These are phyloP conservation scores for Trichomycterus rosablanca DNA, from an alignment of 2,113 vertebrate species.

Conservation along the genomic window DNA sequence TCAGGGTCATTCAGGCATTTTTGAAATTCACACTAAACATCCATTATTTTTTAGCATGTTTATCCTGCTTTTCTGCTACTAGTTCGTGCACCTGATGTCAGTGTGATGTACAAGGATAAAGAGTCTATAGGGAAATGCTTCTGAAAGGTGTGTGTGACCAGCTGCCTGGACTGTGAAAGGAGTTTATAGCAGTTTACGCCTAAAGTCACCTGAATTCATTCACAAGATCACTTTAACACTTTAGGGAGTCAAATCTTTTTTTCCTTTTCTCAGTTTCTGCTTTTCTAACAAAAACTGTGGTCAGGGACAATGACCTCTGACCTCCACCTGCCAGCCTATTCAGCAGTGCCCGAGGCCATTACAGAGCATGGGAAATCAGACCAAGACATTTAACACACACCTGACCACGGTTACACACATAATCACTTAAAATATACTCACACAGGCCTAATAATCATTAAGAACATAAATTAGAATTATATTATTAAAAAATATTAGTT, in stretches of 20 bases:
- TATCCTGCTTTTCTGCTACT: too few relatives aligned
- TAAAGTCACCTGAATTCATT: slow-evolving; percentile 1
- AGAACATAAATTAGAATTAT: background rate
- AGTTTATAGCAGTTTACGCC: background rate
- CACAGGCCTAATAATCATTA: background rate
- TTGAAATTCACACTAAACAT: too few relatives aligned
- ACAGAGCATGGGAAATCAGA: slow-evolving; percentile 32
- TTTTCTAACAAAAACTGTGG: slow-evolving; percentile 20
- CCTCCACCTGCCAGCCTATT: slow-evolving; percentile 12
- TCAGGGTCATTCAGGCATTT: too few relatives aligned
- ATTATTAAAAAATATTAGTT: background rate
- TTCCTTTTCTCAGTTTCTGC: slow-evolving; percentile 12
- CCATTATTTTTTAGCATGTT: too few relatives aligned
- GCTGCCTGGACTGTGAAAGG: too few relatives aligned
- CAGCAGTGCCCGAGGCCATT: slow-evolving; percentile 16
- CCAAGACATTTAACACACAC: slow-evolving; percentile 17
- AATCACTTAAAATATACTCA: background rate
- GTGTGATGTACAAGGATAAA: too few relatives aligned
- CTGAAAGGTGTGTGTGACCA: too few relatives aligned
- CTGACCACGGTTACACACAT: slow-evolving; percentile 1
- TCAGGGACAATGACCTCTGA: slow-evolving; percentile 32
- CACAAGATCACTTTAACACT: background rate
- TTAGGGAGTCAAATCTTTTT: background rate
- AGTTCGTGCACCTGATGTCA: background rate
- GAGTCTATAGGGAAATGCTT: background rate